These are phyloP conservation scores for Falco punctatus DNA, from an alignment of 2,113 vertebrate species.

Conservation along the genomic window DNA sequence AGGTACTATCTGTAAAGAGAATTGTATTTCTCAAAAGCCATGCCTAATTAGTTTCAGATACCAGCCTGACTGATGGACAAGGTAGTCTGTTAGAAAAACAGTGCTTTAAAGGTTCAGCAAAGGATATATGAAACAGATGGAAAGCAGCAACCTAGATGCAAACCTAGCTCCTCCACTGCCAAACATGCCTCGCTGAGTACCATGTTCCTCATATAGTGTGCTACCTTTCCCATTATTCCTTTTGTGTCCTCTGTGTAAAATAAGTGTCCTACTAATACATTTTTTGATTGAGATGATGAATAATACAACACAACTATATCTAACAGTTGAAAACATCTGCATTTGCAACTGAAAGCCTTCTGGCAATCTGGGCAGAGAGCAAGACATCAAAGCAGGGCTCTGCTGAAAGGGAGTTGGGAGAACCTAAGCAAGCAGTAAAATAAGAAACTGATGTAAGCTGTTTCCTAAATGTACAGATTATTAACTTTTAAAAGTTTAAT, in stretches of 20 bases:
- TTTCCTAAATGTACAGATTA: background rate
- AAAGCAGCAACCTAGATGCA: background rate
- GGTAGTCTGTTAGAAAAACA: background rate
- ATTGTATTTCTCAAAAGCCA: background rate
- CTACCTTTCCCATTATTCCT: constrained; percentile 4
- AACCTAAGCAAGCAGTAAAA: constrained; percentile 10
- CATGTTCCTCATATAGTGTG: background rate
- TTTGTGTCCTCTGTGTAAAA: constrained; percentile 16
- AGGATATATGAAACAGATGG: background rate
- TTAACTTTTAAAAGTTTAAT: background rate
- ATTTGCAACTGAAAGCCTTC: constrained; percentile 49
- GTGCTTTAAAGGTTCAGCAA: background rate
- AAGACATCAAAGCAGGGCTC: constrained; percentile 31
- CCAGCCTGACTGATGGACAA: background rate
- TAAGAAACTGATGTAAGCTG: background rate
- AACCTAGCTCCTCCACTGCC: background rate
- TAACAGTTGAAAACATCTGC: constrained; percentile 33
- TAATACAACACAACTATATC: constrained; percentile 32
- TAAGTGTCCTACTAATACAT: constrained; percentile 5
- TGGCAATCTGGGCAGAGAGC: background rate
- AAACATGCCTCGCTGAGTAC: background rate
- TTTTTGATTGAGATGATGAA: constrained; percentile 27
- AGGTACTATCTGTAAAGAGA: background rate
- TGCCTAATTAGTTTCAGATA: background rate
- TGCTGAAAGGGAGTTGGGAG: constrained; percentile 10